A percentile compares a stretch with the other conserved stretches of the same genome.
Evolutionary conservation across 2,113 vertebrate genomes (phyloP).

Genomic region (Ammodytes dubius): DNA sequence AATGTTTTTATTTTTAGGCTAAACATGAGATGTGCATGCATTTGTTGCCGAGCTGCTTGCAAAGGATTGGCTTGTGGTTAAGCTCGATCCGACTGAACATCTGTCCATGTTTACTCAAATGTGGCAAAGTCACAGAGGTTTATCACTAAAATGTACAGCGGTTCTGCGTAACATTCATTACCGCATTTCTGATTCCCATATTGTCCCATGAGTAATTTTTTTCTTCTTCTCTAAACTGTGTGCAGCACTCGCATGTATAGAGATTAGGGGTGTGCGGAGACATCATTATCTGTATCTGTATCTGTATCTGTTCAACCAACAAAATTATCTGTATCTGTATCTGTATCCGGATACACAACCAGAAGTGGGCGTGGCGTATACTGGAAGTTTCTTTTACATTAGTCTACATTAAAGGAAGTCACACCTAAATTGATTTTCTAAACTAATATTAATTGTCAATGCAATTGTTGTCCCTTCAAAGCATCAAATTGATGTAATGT

Average conservation of each 20-base stretch:
- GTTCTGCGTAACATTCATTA: conserved; percentile 10
- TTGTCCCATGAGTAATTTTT: neutral
- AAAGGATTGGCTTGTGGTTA: conserved; percentile 53
- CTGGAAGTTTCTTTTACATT: too few species aligned
- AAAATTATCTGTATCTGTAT: too few species aligned
- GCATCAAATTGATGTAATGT: too few species aligned
- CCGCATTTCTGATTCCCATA: conserved; percentile 15
- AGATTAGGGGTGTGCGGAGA: too few species aligned
- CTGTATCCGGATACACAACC: too few species aligned
- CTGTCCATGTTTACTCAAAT: conserved; percentile 71
- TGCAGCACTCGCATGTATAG: conserved; percentile 12
- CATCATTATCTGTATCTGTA: too few species aligned
- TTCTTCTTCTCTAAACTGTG: neutral
- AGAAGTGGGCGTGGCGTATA: too few species aligned
- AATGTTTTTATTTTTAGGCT: neutral
- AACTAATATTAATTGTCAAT: too few species aligned
- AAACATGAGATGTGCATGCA: conserved; percentile 8
- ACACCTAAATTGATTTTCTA: too few species aligned
- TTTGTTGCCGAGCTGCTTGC: conserved; percentile 3
- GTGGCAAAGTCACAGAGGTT: conserved; percentile 50
- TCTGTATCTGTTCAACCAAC: too few species aligned
- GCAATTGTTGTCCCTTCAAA: too few species aligned
- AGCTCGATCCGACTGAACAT: conserved; percentile 64
- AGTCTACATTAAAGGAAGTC: too few species aligned
- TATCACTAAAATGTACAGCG: conserved; percentile 49